phyloP scores from a whole-genome alignment of 2,797 vertebrate species.

The Australoheros facetus region DNA sequence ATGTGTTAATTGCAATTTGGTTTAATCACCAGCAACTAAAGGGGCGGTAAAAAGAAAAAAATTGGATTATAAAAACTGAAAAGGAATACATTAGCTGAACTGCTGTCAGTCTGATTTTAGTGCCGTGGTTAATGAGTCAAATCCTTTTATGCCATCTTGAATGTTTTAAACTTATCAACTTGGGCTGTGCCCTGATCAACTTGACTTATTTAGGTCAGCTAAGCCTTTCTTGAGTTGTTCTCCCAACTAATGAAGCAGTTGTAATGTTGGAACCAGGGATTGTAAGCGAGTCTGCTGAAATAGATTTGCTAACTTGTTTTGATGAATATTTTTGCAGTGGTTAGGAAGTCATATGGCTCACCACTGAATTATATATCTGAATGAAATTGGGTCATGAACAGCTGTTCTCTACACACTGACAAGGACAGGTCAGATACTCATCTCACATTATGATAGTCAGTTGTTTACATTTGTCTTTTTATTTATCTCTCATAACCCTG shows the following conservation, averaged over 20 bases:
- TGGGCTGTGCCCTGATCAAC: conserved; percentile 51
- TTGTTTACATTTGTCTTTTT: conserved; percentile 59
- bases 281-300: conserved; percentile 28
- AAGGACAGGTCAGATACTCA: conserved; percentile 68
- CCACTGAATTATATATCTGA: conserved; percentile 68
- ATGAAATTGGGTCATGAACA: conserved; percentile 67
- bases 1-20: conserved; percentile 6
- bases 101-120: conserved; percentile 46
- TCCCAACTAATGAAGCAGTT: conserved; percentile 52
- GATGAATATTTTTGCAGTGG: conserved; percentile 65
- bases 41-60: neutral
- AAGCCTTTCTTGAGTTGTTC: conserved; percentile 57
- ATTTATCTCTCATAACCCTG: conserved; percentile 63
- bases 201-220: conserved; percentile 73
- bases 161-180: conserved; percentile 66
- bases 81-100: neutral
- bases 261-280: conserved; percentile 26
- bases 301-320: conserved; percentile 56
- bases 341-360: conserved; percentile 37
- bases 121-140: conserved; percentile 46
- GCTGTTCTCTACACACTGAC: conserved; percentile 52
- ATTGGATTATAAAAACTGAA: neutral
- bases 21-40: neutral
- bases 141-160: conserved; percentile 54
- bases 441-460: conserved; percentile 35